phyloP scores from a whole-genome alignment of 2,888 invertebrate genomes.

The Drosophila nigritarsus region DNA sequence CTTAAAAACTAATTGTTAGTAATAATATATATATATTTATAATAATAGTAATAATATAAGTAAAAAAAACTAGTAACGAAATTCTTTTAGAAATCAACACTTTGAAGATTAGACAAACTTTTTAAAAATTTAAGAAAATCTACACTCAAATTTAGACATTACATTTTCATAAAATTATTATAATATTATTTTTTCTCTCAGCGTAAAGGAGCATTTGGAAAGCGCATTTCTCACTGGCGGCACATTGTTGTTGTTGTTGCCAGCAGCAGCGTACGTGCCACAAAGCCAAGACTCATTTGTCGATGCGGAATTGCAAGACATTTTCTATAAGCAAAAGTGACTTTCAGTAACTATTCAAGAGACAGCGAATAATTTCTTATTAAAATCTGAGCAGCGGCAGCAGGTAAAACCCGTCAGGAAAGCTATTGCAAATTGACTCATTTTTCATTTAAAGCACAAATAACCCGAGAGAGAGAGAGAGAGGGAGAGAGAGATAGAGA shows the following conservation, averaged over 20 bases:
- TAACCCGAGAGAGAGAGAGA: slow-evolving; percentile 18
- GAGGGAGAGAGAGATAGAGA: slow-evolving; percentile 6
- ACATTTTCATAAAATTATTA: no score
- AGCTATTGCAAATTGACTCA: slow-evolving; percentile 71
- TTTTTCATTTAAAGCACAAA: slow-evolving; percentile 70
- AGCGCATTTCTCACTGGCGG: slow-evolving; percentile 57
- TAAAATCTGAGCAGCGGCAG: slow-evolving; percentile 53
- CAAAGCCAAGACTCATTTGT: slow-evolving; percentile 68
- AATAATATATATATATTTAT: no score
- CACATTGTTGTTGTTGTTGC: slow-evolving; percentile 31
- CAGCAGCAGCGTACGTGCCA: slow-evolving; percentile 53
- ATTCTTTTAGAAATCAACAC: not conserved
- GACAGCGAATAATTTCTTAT: slow-evolving; percentile 67
- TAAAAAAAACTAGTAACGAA: not conserved
- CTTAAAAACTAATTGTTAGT: not conserved
- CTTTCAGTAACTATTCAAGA: slow-evolving; percentile 55
- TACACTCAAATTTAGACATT: not conserved
- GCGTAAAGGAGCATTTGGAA: slow-evolving; percentile 44
- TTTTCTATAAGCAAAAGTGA: slow-evolving; percentile 69
- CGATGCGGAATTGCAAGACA: slow-evolving; percentile 68
- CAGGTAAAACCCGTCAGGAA: slow-evolving; percentile 29
- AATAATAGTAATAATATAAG: not conserved
- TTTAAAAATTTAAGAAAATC: no score
- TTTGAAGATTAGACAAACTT: no score
- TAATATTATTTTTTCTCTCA: slow-evolving; percentile 6